Evolutionary conservation across 2,888 invertebrate species (phyloP).

Genomic region (Auanema sp.): DNA sequence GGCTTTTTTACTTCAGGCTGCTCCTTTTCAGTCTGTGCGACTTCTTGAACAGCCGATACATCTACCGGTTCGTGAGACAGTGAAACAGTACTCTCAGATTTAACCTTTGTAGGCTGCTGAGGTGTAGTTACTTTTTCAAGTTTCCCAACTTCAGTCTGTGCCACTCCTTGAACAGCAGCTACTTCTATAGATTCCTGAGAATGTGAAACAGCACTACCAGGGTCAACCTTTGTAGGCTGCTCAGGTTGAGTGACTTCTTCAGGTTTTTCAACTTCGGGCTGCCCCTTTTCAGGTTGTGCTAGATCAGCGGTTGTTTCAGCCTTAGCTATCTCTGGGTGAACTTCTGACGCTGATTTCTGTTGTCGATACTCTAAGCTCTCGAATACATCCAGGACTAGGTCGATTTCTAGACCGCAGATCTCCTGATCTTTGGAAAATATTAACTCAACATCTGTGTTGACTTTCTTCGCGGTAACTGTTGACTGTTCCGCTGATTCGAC

Average conservation of each 20-base stretch:
- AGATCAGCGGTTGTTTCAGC: background rate
- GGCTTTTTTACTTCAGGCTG: slow-evolving; percentile 14
- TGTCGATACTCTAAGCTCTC: slow-evolving; percentile 3
- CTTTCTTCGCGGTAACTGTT: background rate
- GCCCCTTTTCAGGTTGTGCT: background rate
- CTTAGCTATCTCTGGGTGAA: background rate
- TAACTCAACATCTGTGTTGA: background rate
- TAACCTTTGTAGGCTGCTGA: slow-evolving; percentile 5
- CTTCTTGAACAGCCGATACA: slow-evolving; percentile 4
- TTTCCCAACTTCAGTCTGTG: slow-evolving; percentile 1
- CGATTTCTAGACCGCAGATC: slow-evolving; percentile 10
- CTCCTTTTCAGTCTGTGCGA: too few relatives aligned
- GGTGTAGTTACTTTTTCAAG: background rate
- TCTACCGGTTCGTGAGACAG: slow-evolving; percentile 13
- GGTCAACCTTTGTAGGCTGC: background rate
- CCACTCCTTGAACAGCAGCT: slow-evolving; percentile 5
- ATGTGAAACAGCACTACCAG: background rate
- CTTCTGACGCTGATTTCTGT: background rate
- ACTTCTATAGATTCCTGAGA: slow-evolving; percentile 7
- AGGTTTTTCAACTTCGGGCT: background rate
- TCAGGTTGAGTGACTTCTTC: too few relatives aligned
- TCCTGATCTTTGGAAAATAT: slow-evolving; percentile 1
- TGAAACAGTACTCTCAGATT: background rate
- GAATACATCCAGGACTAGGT: slow-evolving; percentile 5
- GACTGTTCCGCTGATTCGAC: background rate